Evolutionary conservation across 2,888 invertebrate species (phyloP), one percentile per base, ranked within the genome.

Genomic region (Piscicola geometra): DNA sequence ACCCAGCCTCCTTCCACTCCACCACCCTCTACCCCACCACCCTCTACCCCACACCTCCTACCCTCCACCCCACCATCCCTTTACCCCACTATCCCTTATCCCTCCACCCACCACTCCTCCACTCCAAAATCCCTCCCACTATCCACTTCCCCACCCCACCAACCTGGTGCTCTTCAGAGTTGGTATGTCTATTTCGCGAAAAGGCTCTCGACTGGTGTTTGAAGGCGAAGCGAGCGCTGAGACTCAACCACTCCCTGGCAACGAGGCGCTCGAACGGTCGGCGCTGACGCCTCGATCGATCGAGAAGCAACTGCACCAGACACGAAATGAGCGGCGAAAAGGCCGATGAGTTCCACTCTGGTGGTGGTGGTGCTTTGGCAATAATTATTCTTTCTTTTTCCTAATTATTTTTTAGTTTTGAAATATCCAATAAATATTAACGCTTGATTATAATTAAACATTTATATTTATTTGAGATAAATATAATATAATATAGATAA

Each of bases 231-330:
- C 93, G 94, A 86, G 96, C 95, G 35, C 95, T 95, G 79, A 94
- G 87, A 0, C 92, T 91, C 1, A 96, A 88, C 96, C 97, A 98
- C 84, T 97, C 96, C 84, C 95, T 93, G 86, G 96, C 94, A 75
- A 97, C 87, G 56, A 97, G 88, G 76, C 91, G 90, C 86, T 95
- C 93, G 86, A 96, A 94, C 75, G 96, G 96, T 66, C 88, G 88
- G 78, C 92, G 89, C 1, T 93, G 92, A 74, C 96, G 89, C 86
- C 88, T 92, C 84, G 91, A 87, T 0, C 93, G 90, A 88, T 98
- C 97, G 75, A 94, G 85, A 68, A 95, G 87, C 73, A 97, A 86
- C 87, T 97, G 96, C 18, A 91, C 90, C 77, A 98, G 87, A 81
- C 92, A 91, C 71, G 94, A 92, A 30, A 86, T 80, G 67, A 94